Base-by-base conservation (phyloP, 1,140 invertebrate species). In the Zeugodacus cucurbitae region DNA sequence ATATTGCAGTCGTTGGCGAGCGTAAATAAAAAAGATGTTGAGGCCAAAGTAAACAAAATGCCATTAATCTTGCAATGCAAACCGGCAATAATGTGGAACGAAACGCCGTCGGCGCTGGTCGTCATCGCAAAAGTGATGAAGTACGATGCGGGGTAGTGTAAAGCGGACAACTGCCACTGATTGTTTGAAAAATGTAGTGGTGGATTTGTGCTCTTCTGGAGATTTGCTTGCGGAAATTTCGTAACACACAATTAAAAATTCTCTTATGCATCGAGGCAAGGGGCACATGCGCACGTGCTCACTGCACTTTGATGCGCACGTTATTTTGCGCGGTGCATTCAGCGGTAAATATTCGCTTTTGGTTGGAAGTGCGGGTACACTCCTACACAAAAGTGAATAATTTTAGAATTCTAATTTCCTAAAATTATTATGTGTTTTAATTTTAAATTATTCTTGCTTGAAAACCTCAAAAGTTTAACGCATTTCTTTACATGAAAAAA, bases 11-110 rank as follows among this genome's bases (percentile, higher is more conserved):
- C 48, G 41, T 11, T 29, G 48, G 74, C 74, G 29, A 48, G 34
- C 10, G 74, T 41, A 44, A 82, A 82, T 82, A 82, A 82, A 82
- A 54, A 82, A 82, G 74, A 82, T 29, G 74, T 82, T 82, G 41
- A 82, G 26, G 74, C 74, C n/a, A 82, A 82, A 82, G 41, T 34
- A 82, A 82, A 82, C 74, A 82, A 48, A 82, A 57, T 89, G 90
- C 90, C 88, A 92, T 92, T 92, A 92, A 92, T 92, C 91, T 92
- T 91, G 91, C 90, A 92, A 91, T 92, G 91, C 92, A 92, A 92
- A 91, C 91, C 91, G 91, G 91, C 91, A 92, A 92, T 91, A 92
- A 92, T 90, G 89, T 91, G 91, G 91, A 89, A 89, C 90, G 89
- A 44, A 70, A 62, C 86, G 88, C 89, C 88, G 90, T 90, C 91